Conservation (phyloP, 2,888 invertebrate genomes). For the Loripinus fragilis region DNA sequence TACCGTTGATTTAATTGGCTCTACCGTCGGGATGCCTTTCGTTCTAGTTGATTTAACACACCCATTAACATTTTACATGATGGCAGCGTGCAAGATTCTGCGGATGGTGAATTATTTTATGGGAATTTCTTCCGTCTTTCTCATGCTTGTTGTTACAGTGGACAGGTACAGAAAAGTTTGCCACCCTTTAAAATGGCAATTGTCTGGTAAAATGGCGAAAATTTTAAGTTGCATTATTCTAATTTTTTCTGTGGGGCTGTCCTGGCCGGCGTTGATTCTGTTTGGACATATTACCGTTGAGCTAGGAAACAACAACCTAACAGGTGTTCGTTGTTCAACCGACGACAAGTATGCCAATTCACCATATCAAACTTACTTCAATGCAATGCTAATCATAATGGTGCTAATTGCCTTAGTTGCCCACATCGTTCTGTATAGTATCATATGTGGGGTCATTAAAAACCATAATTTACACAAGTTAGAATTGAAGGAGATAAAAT, state of each 20-base stretch:
- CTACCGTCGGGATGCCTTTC: conserved; percentile 58
- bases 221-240: conserved; percentile 29
- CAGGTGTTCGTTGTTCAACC: conserved; percentile 65
- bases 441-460: conserved; percentile 50
- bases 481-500: background rate
- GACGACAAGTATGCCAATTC: conserved; percentile 56
- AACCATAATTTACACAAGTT: conserved; percentile 25
- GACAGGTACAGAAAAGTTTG: conserved; percentile 61
- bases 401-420: conserved; percentile 52
- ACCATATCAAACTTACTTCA: conserved; percentile 62
- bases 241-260: conserved; percentile 39
- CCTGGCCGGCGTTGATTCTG: conserved; percentile 66
- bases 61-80: conserved; percentile 50
- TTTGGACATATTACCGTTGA: conserved; percentile 64
- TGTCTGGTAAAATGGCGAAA: conserved; percentile 55
- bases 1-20: conserved; percentile 52
- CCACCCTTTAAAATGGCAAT: conserved; percentile 63
- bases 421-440: conserved; percentile 61
- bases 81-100: conserved; percentile 50
- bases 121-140: conserved; percentile 34
- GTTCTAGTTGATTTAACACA: conserved; percentile 50
- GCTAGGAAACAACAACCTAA: conserved; percentile 47
- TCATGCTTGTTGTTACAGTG: conserved; percentile 33
- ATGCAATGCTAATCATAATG: conserved; percentile 59
- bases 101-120: conserved; percentile 54